A percentile compares a stretch with the other conserved stretches of the same genome.
Evolutionary conservation across 2,888 invertebrate species (phyloP).

Genomic region (Lasioglossum lativentre): DNA sequence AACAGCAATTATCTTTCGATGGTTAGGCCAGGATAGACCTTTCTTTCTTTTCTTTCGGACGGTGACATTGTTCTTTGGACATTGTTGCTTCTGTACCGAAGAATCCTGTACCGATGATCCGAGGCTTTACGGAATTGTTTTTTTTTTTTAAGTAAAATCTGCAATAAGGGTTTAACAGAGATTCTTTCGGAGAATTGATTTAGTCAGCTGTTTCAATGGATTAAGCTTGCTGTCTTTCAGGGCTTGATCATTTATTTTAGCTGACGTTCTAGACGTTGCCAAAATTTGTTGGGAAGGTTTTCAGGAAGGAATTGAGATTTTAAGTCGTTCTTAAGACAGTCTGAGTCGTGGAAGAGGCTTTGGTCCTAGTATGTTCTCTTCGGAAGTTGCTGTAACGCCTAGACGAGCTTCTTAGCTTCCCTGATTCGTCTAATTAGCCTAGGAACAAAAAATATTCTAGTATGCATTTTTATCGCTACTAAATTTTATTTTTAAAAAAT

Average conservation of each 20-base stretch:
- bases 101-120: neutral
- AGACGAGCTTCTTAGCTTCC: too few species aligned
- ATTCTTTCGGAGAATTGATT: neutral
- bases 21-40: neutral
- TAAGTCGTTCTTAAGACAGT: neutral
- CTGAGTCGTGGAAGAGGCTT: neutral
- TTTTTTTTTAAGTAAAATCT: neutral
- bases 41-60: neutral
- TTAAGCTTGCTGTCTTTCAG: neutral
- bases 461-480: too few species aligned
- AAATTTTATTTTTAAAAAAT: neutral
- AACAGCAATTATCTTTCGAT: neutral
- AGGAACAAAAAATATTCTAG: neutral
- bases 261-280: neutral
- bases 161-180: neutral
- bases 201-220: neutral
- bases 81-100: neutral
- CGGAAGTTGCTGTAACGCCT: too few species aligned
- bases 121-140: neutral
- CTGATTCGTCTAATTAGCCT: neutral
- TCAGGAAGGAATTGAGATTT: neutral
- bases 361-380: too few species aligned
- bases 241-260: neutral
- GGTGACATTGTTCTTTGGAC: neutral
- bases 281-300: neutral